Evolutionary conservation across 2,797 vertebrate genomes (phyloP).

Genomic region (Rhyacichthys aspro): DNA sequence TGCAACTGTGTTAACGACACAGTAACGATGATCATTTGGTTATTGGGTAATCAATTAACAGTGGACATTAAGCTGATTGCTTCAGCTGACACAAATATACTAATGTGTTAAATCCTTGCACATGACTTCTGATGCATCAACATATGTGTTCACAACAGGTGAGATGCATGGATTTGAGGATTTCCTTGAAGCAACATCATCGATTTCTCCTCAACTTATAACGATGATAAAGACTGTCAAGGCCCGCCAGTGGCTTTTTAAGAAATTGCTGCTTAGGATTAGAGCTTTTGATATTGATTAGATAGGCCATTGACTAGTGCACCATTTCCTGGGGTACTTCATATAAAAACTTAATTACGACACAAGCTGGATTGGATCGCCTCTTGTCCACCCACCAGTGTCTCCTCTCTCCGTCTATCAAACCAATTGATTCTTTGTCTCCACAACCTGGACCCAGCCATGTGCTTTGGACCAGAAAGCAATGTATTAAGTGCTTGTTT

Average conservation of each 20-base stretch:
- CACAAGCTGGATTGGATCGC: constrained; percentile 54
- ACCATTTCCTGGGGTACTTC: constrained; percentile 53
- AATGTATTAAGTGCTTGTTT: constrained; percentile 85
- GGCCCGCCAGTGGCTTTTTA: constrained; percentile 38
- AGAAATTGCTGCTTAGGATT: constrained; percentile 46
- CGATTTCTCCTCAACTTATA: constrained; percentile 7
- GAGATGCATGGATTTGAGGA: constrained; percentile 8
- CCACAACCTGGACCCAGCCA: constrained; percentile 38
- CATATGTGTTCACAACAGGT: constrained; percentile 25
- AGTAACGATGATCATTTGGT: not conserved
- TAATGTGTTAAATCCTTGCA: constrained; percentile 23
- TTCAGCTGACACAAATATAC: constrained; percentile 4
- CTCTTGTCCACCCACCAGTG: constrained; percentile 12
- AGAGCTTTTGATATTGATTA: constrained; percentile 66
- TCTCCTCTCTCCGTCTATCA: constrained; percentile 27
- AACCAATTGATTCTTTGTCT: constrained; percentile 68
- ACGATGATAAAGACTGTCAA: constrained; percentile 41
- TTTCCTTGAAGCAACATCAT: constrained; percentile 3
- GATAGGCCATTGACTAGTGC: constrained; percentile 65
- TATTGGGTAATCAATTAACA: not conserved
- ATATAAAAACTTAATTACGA: constrained; percentile 71
- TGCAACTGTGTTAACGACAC: not conserved
- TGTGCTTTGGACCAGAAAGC: constrained; percentile 66
- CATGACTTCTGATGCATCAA: constrained; percentile 22
- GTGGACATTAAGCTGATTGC: not conserved